Percentiles rank a stretch among this genome's conserved stretches.
These are phyloP conservation scores for Patella caerulea DNA, from an alignment of 2,888 invertebrate genomes.

Conservation along the genomic window DNA sequence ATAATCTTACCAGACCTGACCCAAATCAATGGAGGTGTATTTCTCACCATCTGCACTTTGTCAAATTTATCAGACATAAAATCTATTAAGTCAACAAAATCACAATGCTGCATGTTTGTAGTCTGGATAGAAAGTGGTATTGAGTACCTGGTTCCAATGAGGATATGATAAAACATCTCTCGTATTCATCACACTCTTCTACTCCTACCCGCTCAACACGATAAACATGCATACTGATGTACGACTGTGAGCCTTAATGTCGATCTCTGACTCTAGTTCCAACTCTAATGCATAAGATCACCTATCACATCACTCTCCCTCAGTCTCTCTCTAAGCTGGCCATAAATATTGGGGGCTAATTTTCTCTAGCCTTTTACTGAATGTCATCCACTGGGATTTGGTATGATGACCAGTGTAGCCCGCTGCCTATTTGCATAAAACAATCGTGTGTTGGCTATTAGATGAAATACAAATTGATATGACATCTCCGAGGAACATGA, in stretches of 20 bases:
- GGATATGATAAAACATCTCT: no score
- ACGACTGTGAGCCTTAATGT: no score
- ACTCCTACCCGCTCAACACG: no score
- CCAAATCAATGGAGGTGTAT: background rate
- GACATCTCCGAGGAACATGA: slow-evolving; percentile 6
- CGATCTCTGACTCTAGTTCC: slow-evolving; percentile 2
- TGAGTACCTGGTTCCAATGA: no score
- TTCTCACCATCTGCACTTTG: background rate
- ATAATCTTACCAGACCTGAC: background rate
- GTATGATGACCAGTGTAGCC: background rate
- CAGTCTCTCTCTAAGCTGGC: background rate
- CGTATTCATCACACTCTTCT: no score
- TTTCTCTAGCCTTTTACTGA: slow-evolving; percentile 8
- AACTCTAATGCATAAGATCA: slow-evolving; percentile 4
- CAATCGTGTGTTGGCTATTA: slow-evolving; percentile 5
- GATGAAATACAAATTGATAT: slow-evolving; percentile 9
- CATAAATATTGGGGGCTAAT: background rate
- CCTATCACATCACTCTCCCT: background rate
- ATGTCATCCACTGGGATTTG: slow-evolving; percentile 9
- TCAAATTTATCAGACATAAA: background rate
- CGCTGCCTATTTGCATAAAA: slow-evolving; percentile 1
- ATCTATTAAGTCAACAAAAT: slow-evolving; percentile 3
- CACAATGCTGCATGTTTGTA: background rate
- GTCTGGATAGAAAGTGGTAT: no score
- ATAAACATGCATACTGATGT: no score